phyloP scores from a whole-genome alignment of 2,888 invertebrate species.

The Chirona hameri region DNA sequence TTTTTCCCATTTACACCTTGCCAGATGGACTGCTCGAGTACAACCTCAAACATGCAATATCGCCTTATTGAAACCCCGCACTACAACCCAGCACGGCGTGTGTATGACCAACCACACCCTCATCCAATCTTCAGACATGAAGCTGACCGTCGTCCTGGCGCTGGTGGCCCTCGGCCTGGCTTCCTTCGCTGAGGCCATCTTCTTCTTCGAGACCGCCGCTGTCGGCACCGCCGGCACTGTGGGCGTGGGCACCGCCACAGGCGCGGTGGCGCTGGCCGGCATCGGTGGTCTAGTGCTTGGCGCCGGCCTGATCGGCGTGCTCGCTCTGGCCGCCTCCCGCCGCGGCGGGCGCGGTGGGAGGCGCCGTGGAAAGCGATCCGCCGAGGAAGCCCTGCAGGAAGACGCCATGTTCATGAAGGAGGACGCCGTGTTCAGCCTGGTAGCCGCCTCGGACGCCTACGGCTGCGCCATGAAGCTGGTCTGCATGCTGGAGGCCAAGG shows the following conservation, averaged over 20 bases:
- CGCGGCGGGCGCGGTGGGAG: background rate
- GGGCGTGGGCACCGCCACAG: background rate
- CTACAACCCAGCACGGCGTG: no score
- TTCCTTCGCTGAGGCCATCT: background rate
- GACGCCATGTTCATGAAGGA: no score
- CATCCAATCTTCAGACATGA: background rate
- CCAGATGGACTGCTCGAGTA: no score
- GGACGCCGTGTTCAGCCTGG: background rate
- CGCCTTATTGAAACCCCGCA: no score
- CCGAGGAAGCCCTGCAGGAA: no score
- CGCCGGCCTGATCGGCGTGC: slow-evolving; percentile 1
- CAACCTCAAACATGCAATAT: no score
- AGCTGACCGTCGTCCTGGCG: background rate
- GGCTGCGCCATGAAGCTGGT: slow-evolving; percentile 29
- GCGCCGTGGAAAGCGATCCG: background rate
- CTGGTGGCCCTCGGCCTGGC: background rate
- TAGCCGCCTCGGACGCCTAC: background rate
- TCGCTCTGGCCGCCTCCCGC: background rate
- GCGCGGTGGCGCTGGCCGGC: slow-evolving; percentile 4
- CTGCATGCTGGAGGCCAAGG: background rate
- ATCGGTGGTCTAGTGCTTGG: background rate
- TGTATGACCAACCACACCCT: background rate
- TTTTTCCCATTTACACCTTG: no score
- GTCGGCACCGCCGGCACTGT: background rate
- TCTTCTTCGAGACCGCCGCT: background rate